A percentile compares a stretch with the other conserved stretches of the same genome.
phyloP scores from a whole-genome alignment of 1,140 invertebrate genomes.

The Zaprionus gabonicus region DNA sequence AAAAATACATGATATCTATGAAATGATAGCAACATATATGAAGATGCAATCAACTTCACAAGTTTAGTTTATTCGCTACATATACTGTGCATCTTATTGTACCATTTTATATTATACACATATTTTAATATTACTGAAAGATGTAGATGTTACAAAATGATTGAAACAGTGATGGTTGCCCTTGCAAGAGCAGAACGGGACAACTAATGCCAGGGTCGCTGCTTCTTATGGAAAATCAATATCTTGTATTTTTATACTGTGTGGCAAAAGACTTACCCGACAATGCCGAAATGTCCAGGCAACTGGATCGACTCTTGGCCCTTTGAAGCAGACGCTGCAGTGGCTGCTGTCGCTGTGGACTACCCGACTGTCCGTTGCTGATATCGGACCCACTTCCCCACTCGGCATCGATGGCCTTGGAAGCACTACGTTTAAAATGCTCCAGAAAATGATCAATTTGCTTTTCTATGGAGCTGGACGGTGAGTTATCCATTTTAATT shows the following conservation, averaged over 20 bases:
- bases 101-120: too few species aligned
- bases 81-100: too few species aligned
- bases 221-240: conserved; percentile 56
- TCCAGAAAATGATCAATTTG: conserved; percentile 93
- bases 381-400: conserved; percentile 41
- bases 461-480: conserved; percentile 89
- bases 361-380: conserved; percentile 35
- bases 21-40: too few species aligned
- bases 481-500: conserved; percentile 87
- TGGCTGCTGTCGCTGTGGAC: conserved; percentile 45
- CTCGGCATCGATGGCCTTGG: conserved; percentile 86
- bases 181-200: background rate
- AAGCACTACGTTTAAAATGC: conserved; percentile 91
- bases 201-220: conserved; percentile 17
- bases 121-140: background rate
- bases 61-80: too few species aligned
- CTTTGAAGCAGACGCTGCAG: conserved; percentile 55
- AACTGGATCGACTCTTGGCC: conserved; percentile 67
- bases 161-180: background rate
- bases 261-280: conserved; percentile 49
- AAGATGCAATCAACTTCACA: too few species aligned
- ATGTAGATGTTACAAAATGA: background rate
- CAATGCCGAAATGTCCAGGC: conserved; percentile 61
- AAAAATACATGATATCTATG: too few species aligned
- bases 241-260: conserved; percentile 9